Evolutionary conservation across 2,888 invertebrate genomes (phyloP), one percentile per base, ranked within the genome.

Genomic region (Rhimphoctona megacephalus): DNA sequence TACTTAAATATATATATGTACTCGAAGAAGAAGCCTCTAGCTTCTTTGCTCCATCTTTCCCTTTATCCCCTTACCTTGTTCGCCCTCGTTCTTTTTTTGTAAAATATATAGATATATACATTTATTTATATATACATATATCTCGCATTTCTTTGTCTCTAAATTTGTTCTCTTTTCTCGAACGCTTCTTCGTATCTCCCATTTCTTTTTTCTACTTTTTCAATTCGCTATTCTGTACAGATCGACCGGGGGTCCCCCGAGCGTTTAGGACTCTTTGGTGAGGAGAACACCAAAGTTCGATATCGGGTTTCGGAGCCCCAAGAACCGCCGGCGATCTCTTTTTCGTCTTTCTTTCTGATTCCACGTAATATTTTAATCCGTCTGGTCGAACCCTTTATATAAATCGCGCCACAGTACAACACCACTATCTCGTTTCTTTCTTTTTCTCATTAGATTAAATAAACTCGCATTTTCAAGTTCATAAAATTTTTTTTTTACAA

Each of bases 311-410:
- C 93, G 87, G 87, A 89, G 88, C 83, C 86, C 74, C 77, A 88
- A 85, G 88, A 88, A 72, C 86, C 83, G 83, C 61, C 84, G 81
- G 87, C 87, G 81, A 72, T 82, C 82, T 57, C 80, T 73, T 85
- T 88, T 84, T 88, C 83, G 85, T 90, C 90, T 91, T 91, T 91
- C 91, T 90, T 90, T 90, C 89, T 88, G 87, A 92, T 92, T 92
- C 91, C 88, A 88, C 89, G 91, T 92, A 92, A 92, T 92, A 93
- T 93, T 93, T 93, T 93, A 92, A 93, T 93, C 92, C 91, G 92
- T 90, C 90, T 90, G 90, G 91, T 90, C 91, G 90, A 91, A 91
- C 90, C 91, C 91, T 92, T 92, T 92, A 90, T 91, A 90, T 81
- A 81, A 76, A 82, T 89, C 88, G 89, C 85, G 25, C 76, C n/a